Conservation (phyloP, 2,113 vertebrate species). For the Daubentonia madagascariensis region DNA sequence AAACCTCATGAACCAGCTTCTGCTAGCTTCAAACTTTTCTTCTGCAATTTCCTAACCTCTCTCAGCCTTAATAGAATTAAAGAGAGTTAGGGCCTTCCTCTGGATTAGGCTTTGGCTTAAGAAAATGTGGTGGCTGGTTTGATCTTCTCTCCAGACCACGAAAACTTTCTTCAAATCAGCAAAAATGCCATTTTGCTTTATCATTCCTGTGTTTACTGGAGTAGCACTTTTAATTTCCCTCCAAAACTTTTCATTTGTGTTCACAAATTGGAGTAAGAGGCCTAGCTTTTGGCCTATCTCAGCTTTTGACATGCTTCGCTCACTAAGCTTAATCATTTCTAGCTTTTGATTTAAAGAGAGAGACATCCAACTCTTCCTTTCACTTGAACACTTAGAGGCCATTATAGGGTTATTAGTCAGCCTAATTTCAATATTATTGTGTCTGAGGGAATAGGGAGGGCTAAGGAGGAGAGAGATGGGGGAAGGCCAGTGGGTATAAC, state of each 20-base stretch:
- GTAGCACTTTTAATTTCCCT: not conserved
- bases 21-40: not conserved
- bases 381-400: not conserved
- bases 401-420: not conserved
- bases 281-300: not conserved
- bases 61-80: not conserved
- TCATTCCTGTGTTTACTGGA: not conserved
- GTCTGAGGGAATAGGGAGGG: not conserved
- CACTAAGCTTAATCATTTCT: not conserved
- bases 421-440: not conserved
- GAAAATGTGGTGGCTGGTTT: not conserved
- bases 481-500: not conserved
- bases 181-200: not conserved
- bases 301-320: not conserved
- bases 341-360: not conserved
- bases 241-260: not conserved
- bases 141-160: not conserved
- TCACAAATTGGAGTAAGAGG: not conserved
- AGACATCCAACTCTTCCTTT: not conserved
- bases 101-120: not conserved
- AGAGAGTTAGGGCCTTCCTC: too few species aligned
- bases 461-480: not conserved
- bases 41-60: not conserved
- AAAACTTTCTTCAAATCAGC: not conserved
- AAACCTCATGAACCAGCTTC: not conserved